phyloP scores from a whole-genome alignment of 2,797 vertebrate species.

The Antennarius maculatus region DNA sequence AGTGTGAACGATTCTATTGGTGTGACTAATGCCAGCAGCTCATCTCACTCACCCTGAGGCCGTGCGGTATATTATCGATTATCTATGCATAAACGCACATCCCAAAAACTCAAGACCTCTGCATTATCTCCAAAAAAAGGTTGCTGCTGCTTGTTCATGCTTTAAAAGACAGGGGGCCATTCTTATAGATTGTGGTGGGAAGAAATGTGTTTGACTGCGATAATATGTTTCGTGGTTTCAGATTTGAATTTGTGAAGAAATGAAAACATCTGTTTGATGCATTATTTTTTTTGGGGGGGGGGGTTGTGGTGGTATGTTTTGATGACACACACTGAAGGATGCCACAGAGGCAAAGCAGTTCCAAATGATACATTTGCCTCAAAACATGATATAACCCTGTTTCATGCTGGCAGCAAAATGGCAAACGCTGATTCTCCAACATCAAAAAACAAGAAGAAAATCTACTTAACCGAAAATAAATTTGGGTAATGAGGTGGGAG shows the following conservation, averaged over 20 bases:
- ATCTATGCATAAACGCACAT: conserved; percentile 48
- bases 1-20: conserved; percentile 59
- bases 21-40: conserved; percentile 46
- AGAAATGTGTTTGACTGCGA: conserved; percentile 58
- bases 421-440: conserved; percentile 4
- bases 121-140: conserved; percentile 42
- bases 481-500: conserved; percentile 64
- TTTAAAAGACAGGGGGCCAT: conserved; percentile 32
- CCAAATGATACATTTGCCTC: conserved; percentile 13
- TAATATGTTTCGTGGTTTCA: conserved; percentile 44
- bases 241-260: conserved; percentile 8
- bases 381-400: conserved; percentile 29
- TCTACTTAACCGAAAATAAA: conserved; percentile 54
- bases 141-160: conserved; percentile 35
- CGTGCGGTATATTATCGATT: conserved; percentile 59
- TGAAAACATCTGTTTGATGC: conserved; percentile 23
- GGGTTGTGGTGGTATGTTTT: conserved; percentile 19
- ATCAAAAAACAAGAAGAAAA: conserved; percentile 35
- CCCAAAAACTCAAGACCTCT: conserved; percentile 40
- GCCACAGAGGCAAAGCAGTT: conserved; percentile 19
- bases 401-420: conserved; percentile 15
- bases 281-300: conserved; percentile 1
- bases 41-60: conserved; percentile 37
- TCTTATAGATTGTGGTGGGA: conserved; percentile 4
- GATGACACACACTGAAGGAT: conserved; percentile 30